Evolutionary conservation across 2,797 vertebrate species (phyloP).

Genomic region (Glossophaga mutica): DNA sequence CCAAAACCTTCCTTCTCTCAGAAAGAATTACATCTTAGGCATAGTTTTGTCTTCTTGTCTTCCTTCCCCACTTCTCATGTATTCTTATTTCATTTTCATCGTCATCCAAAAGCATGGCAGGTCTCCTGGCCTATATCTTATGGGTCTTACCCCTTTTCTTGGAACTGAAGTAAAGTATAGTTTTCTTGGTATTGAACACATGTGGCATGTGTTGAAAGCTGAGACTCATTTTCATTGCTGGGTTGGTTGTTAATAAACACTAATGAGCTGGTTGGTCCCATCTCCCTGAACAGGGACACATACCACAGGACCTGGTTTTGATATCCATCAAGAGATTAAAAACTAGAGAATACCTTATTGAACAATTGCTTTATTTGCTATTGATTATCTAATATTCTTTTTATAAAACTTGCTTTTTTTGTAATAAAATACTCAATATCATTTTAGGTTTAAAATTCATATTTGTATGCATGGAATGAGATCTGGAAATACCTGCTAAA

Average conservation of each 20-base stretch:
- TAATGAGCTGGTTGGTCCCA: neutral
- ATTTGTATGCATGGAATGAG: neutral
- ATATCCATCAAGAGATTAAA: neutral
- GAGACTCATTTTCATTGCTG: neutral
- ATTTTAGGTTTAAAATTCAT: neutral
- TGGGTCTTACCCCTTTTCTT: neutral
- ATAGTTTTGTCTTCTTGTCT: neutral
- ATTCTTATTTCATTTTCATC: neutral
- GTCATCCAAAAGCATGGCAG: neutral
- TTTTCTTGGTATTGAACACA: neutral
- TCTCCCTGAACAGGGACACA: neutral
- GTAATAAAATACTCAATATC: neutral
- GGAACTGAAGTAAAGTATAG: neutral
- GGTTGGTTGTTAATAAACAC: constrained; percentile 1
- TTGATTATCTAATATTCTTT: neutral
- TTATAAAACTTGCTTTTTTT: neutral
- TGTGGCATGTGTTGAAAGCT: neutral
- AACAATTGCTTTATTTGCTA: neutral
- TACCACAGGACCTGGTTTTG: neutral
- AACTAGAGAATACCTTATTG: neutral
- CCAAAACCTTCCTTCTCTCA: neutral
- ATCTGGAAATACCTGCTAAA: neutral
- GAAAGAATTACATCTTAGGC: neutral
- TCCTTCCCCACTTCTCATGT: neutral
- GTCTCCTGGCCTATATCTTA: neutral